These are phyloP conservation scores for Chaenocephalus aceratus DNA, from an alignment of 2,113 vertebrate species.

Conservation along the genomic window DNA sequence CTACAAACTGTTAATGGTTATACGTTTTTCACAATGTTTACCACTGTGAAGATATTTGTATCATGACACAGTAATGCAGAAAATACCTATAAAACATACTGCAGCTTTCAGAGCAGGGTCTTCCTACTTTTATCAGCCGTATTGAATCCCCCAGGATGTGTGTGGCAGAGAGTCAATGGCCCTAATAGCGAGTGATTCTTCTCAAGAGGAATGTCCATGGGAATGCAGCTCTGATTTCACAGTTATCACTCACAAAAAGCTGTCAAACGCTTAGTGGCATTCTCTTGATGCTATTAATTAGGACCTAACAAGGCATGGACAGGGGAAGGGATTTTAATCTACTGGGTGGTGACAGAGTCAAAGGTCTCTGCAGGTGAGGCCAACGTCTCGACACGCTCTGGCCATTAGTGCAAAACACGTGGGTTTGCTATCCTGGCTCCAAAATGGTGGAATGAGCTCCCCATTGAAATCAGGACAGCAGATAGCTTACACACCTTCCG, in stretches of 20 bases:
- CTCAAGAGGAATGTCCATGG: slow-evolving; percentile 65
- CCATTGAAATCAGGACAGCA: too few relatives aligned
- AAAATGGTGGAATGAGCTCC: too few relatives aligned
- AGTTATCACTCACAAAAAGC: slow-evolving; percentile 75
- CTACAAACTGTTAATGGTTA: background rate
- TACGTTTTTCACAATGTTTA: background rate
- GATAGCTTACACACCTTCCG: too few relatives aligned
- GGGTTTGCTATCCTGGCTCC: too few relatives aligned
- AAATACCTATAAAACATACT: slow-evolving; percentile 25
- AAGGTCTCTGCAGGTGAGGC: slow-evolving; percentile 50
- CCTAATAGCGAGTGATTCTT: slow-evolving; percentile 74
- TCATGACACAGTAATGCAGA: slow-evolving; percentile 14
- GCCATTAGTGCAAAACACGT: background rate
- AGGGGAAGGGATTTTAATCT: slow-evolving; percentile 51
- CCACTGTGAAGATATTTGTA: slow-evolving; percentile 18
- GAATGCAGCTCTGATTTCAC: slow-evolving; percentile 64
- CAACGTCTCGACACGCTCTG: slow-evolving; percentile 25
- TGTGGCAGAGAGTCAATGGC: slow-evolving; percentile 69
- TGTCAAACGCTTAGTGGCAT: slow-evolving; percentile 78
- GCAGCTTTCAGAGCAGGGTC: slow-evolving; percentile 15
- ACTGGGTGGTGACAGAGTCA: slow-evolving; percentile 63
- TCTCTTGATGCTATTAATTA: slow-evolving; percentile 80
- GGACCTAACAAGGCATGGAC: slow-evolving; percentile 70
- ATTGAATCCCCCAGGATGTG: slow-evolving; percentile 60
- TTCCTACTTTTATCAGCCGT: slow-evolving; percentile 49